These are phyloP conservation scores for Drosophila sproati DNA, from an alignment of 1,140 invertebrate species.

Conservation along the genomic window DNA sequence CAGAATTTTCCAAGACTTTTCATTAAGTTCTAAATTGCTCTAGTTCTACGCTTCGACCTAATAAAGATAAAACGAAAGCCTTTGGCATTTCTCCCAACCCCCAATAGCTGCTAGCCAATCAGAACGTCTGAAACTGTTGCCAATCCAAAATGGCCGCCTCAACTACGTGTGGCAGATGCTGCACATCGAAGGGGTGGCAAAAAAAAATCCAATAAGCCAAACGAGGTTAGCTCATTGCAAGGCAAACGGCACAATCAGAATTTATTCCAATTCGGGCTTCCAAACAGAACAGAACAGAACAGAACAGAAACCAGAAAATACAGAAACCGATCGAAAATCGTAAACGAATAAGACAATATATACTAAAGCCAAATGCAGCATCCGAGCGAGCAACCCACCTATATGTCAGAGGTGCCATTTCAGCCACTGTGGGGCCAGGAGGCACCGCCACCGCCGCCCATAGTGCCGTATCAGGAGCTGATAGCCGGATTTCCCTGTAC, in stretches of 20 bases:
- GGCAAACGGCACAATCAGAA: slow-evolving; percentile 52
- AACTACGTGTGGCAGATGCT: slow-evolving; percentile 35
- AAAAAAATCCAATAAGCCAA: slow-evolving; percentile 75
- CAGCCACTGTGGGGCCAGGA: slow-evolving; percentile 79
- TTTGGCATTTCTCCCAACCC: slow-evolving; percentile 19
- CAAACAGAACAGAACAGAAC: slow-evolving; percentile 67
- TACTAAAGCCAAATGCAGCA: slow-evolving; percentile 67
- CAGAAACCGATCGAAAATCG: slow-evolving; percentile 59
- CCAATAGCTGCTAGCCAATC: slow-evolving; percentile 43
- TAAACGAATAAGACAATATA: slow-evolving; percentile 18
- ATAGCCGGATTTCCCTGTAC: slow-evolving; percentile 86
- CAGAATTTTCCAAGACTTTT: background rate
- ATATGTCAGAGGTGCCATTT: slow-evolving; percentile 84
- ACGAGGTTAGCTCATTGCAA: slow-evolving; percentile 31
- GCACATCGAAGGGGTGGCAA: slow-evolving; percentile 24
- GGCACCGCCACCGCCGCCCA: slow-evolving; percentile 77
- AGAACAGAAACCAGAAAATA: slow-evolving; percentile 41
- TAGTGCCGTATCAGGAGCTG: slow-evolving; percentile 86
- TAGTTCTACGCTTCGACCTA: background rate
- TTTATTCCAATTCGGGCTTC: slow-evolving; percentile 71
- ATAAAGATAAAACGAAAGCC: too few species aligned
- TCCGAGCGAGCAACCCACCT: slow-evolving; percentile 71
- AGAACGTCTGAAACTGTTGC: slow-evolving; percentile 53
- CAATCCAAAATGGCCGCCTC: slow-evolving; percentile 70
- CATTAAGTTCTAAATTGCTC: background rate